Base-by-base conservation (phyloP, 1,140 invertebrate species). In the Drosophila tristis region DNA sequence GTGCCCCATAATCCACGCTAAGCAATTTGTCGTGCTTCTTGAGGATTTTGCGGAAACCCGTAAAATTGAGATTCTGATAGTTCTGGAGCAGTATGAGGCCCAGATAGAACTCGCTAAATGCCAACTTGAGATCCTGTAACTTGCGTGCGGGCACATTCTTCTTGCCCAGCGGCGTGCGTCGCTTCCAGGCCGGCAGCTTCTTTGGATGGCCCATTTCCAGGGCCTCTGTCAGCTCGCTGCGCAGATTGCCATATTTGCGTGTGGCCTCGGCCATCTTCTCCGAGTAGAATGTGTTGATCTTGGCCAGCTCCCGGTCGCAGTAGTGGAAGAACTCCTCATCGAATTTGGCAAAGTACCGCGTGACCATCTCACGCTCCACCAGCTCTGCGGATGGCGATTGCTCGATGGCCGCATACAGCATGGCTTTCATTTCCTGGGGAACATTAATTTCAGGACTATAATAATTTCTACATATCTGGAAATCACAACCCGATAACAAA, bases 21-120 rank as follows among this genome's bases (percentile, higher is more conserved):
- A 95, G 87, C 67, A 95, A 49, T 93, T 98, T 98, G 91, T 98
- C 97, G 92, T 98, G 97, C 92, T 98, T 98, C 90, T 98, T 98
- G 13, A 98, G 93, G 71, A 98, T 98, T 91, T 98, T 98, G 51
- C 97, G 93, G 92, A 98, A 98, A 0, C 98, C 97, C 9, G 97
- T 98, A 74, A 96, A 97, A 93, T 98, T 98, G 2, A 98, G 92
- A 81, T 97, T 97, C 89, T 95, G 95, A 79, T 95, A 95, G 77
- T 95, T 95, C 85, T 95, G 95, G 20, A 94, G 92, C 7, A 98
- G 93, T 79, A 98, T 97, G 6, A 98, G 86, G 84, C 96, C 97
- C 3, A 98, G 93, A 92, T 98, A 98, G 91, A 98, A 98, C 93
- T 98, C 97, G 78, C 96, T 97, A 92, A 97, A 98, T 31, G 97